Percentiles rank a stretch among this genome's conserved stretches.
Evolutionary conservation across 2,113 vertebrate species (phyloP).

Genomic region (Emydura subglobosa): DNA sequence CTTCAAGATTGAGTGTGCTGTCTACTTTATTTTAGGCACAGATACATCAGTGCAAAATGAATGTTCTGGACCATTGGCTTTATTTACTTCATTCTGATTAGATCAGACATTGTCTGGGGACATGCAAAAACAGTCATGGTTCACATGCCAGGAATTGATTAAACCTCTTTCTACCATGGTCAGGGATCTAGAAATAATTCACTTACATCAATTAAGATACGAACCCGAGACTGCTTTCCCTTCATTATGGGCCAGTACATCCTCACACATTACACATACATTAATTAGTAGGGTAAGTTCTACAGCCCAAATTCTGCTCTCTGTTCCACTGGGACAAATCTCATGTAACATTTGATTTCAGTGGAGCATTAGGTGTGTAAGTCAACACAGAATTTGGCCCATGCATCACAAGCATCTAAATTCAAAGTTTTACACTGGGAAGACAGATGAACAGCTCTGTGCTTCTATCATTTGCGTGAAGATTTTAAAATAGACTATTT

Average conservation of each 20-base stretch:
- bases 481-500: neutral
- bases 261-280: neutral
- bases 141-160: conserved; percentile 11
- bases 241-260: neutral
- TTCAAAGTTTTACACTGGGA: neutral
- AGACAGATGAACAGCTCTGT: neutral
- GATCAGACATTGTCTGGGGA: conserved; percentile 8
- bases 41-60: neutral
- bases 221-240: neutral
- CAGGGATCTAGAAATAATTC: conserved; percentile 42
- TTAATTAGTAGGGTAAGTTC: neutral
- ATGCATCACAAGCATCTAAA: neutral
- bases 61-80: neutral
- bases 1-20: neutral
- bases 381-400: neutral
- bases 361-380: neutral
- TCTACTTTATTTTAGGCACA: conserved; percentile 58
- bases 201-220: conserved; percentile 16
- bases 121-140: neutral
- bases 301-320: neutral
- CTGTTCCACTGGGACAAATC: neutral
- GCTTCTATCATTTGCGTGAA: neutral
- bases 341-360: neutral
- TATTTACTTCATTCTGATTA: conserved; percentile 35
- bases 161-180: neutral